Percentiles rank a stretch among this genome's conserved stretches.
Evolutionary conservation across 2,113 vertebrate genomes (phyloP).

Genomic region (Uria aalge): DNA sequence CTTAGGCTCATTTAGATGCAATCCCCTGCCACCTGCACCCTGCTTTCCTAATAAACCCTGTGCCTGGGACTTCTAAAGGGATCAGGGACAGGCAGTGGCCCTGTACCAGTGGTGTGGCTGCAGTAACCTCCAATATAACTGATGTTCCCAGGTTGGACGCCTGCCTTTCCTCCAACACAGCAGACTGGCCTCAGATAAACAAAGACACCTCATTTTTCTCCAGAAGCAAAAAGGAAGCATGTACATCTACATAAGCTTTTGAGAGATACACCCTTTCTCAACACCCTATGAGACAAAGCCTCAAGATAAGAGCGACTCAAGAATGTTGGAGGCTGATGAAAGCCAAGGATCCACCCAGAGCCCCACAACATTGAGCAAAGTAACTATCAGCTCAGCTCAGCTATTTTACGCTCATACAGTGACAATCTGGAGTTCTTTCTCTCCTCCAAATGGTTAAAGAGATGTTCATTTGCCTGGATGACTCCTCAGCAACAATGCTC

Average conservation of each 20-base stretch:
- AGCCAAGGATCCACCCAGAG: constrained; percentile 9
- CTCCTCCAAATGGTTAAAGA: neutral
- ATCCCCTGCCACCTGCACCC: neutral
- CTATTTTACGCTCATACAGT: neutral
- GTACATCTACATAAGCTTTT: neutral
- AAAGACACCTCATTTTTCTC: neutral
- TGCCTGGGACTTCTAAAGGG: neutral
- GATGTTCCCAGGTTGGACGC: neutral
- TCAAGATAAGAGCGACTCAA: neutral
- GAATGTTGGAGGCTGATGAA: constrained; percentile 2
- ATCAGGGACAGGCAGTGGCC: neutral
- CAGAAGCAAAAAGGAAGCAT: neutral
- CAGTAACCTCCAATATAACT: neutral
- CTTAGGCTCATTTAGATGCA: neutral
- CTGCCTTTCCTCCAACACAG: neutral
- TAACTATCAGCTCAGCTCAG: neutral
- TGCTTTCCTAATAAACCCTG: neutral
- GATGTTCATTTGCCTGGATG: neutral
- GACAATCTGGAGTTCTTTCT: neutral
- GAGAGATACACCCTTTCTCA: neutral
- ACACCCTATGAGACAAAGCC: neutral
- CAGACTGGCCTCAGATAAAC: neutral
- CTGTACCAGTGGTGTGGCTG: neutral
- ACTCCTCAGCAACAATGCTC: neutral
- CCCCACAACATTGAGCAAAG: neutral